Percentiles rank a stretch among this genome's conserved stretches.
These are phyloP conservation scores for Zaprionus bogoriensis DNA, from an alignment of 2,888 invertebrate genomes.

Conservation along the genomic window DNA sequence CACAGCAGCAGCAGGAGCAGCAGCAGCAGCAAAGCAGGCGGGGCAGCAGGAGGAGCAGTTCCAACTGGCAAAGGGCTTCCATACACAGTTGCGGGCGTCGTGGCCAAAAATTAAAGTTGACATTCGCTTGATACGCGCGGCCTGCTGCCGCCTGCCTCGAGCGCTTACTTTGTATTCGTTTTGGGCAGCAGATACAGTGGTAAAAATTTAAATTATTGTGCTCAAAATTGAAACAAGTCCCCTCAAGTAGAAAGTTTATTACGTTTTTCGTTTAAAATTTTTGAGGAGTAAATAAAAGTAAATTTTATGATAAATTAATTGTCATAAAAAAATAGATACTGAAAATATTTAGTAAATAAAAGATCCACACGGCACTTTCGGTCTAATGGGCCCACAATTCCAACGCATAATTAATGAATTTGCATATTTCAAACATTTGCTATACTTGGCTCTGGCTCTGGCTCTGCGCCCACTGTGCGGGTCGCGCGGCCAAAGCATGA, in stretches of 20 bases:
- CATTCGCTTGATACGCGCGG: slow-evolving; percentile 46
- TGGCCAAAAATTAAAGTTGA: slow-evolving; percentile 49
- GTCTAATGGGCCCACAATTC: neutral
- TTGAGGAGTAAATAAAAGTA: too few species aligned
- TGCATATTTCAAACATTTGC: neutral
- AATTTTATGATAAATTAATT: too few species aligned
- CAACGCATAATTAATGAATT: neutral
- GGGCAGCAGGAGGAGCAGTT: too few species aligned
- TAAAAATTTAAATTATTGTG: neutral
- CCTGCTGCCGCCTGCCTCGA: slow-evolving; percentile 1
- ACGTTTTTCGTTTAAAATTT: too few species aligned
- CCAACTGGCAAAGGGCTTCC: neutral
- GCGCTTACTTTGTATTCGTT: neutral
- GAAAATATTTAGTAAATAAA: too few species aligned
- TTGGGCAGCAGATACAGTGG: neutral
- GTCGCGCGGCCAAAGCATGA: slow-evolving; percentile 6
- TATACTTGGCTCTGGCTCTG: neutral
- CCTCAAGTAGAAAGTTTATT: too few species aligned
- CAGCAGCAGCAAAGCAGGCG: too few species aligned
- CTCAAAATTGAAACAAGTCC: neutral
- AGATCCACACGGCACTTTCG: too few species aligned
- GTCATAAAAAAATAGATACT: too few species aligned
- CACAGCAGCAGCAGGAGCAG: too few species aligned
- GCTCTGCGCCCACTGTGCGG: neutral
- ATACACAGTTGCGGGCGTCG: slow-evolving; percentile 33